phyloP scores from a whole-genome alignment of 1,140 invertebrate genomes.

The Penaeus indicus region DNA sequence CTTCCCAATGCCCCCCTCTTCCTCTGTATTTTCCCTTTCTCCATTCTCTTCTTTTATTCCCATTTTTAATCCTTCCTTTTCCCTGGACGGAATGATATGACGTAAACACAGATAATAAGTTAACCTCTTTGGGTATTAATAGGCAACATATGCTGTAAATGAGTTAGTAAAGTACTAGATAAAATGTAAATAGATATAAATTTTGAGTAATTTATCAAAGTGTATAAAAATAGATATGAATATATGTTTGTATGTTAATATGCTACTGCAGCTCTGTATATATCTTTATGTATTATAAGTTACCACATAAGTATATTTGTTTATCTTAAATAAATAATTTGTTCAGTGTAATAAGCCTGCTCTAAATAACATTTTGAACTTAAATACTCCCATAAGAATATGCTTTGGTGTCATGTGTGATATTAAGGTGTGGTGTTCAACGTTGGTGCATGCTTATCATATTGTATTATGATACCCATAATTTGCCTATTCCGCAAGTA shows the following conservation, averaged over 20 bases:
- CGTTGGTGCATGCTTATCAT: no score
- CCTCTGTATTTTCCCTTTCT: background rate
- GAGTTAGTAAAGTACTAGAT: background rate
- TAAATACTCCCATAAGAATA: no score
- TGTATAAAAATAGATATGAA: constrained; percentile 38
- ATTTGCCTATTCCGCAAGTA: no score
- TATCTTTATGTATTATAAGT: background rate
- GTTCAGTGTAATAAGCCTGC: no score
- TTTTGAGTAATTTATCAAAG: constrained; percentile 21
- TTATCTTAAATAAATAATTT: background rate
- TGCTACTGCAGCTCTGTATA: constrained; percentile 59
- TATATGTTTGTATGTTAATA: constrained; percentile 59
- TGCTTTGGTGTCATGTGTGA: no score
- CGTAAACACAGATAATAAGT: no score
- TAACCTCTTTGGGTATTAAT: no score
- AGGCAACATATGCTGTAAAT: no score
- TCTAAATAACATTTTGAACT: no score
- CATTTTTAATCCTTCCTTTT: background rate
- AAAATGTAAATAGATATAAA: background rate
- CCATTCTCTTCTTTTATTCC: background rate
- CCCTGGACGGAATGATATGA: background rate
- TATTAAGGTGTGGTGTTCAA: no score
- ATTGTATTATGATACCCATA: no score
- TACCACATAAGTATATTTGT: background rate
- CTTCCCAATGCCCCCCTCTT: background rate